Evolutionary conservation across 2,113 vertebrate genomes (phyloP), one percentile per base, ranked within the genome.

Genomic region (Pollachius pollachius): DNA sequence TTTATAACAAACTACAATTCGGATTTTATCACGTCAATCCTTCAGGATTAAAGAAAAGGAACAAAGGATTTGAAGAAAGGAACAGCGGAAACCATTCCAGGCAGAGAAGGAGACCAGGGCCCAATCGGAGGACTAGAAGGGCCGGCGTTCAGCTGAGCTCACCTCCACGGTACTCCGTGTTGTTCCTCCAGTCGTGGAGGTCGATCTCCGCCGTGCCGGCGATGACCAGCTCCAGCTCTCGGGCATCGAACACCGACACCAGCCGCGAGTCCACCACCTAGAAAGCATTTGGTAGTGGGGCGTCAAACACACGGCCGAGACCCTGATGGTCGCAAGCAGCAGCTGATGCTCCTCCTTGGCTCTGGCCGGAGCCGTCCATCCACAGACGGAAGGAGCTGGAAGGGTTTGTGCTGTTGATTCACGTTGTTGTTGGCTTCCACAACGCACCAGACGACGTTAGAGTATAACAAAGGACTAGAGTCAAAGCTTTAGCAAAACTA

Each of bases 141-240:
- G n/a, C 54, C 17, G 54, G 7, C 7, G n/a, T 0, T 17, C 2
- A n/a, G 54, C 3, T 57, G 16, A 16, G 3, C n/a, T 17, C n/a
- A 57, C 54, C 54, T 57, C 54, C 54, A 5, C 54, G 17, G 83
- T 96, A 96, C 71, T 96, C 95, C 0, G 95, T 94, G 71, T 95
- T 95, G 82, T 94, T 96, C 70, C 94, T 82, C 95, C 95, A 96
- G 85, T 96, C 95, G 2, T 89, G 94, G 8, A 96, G 92, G 84
- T 96, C 95, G 23, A 96, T 96, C 88, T 96, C 95, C 9, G 94
- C 95, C 1, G 94, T 96, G 16, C 95, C 95, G 37, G 95, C 94
- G 19, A 96, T 95, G 60, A 96, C 95, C 85, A 96, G 85, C 84
- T 96, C 95, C 84, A 96, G 86, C 70, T 96, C 95, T 78, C 95